Conservation (phyloP, 2,113 vertebrate genomes). For the Lagopus leucura region DNA sequence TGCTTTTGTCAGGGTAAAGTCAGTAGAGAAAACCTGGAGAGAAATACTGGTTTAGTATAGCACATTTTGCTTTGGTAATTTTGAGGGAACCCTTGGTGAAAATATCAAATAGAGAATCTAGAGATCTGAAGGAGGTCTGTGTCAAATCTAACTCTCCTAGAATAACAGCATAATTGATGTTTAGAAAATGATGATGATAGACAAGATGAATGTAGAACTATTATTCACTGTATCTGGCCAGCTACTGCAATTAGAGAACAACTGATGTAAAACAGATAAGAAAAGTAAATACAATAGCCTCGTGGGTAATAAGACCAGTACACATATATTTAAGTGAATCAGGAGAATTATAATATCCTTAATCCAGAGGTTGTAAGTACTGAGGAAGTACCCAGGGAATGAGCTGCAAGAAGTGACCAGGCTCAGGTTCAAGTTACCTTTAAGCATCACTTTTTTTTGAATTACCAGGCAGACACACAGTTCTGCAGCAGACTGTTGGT, state of each 20-base stretch:
- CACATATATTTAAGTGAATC: background rate
- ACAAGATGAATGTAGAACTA: background rate
- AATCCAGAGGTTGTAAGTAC: background rate
- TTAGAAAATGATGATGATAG: background rate
- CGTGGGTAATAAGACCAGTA: background rate
- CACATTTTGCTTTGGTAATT: background rate
- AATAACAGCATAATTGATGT: background rate
- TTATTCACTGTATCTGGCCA: background rate
- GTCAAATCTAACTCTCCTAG: background rate
- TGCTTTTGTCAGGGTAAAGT: background rate
- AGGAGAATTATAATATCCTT: background rate
- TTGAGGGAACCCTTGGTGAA: background rate
- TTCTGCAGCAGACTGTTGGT: background rate
- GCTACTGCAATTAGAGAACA: background rate
- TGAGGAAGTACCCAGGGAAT: background rate
- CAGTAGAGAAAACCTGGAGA: background rate
- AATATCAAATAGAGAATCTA: background rate
- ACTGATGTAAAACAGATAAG: background rate
- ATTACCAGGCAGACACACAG: background rate
- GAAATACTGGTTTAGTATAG: background rate
- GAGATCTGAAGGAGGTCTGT: background rate
- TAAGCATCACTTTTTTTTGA: background rate
- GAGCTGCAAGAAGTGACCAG: background rate
- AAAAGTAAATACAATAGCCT: background rate
- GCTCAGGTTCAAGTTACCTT: background rate